Base-by-base conservation (phyloP, 2,888 invertebrate genomes). In the Chalcis sispes region DNA sequence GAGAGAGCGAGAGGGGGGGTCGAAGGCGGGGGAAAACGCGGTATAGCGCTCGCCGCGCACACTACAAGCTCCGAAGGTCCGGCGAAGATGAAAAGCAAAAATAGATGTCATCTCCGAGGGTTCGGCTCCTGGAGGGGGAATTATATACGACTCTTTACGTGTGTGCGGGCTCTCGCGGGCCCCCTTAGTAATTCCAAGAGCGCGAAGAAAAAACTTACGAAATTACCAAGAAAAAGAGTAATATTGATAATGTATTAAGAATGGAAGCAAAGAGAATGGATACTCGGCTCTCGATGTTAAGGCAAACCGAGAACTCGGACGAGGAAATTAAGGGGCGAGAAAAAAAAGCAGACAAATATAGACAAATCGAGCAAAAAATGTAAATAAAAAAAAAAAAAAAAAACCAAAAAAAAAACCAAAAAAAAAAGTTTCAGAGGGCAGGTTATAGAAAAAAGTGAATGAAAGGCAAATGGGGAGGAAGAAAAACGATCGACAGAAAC, bases 281-380 rank as follows among this genome's bases (percentile, higher is more conserved):
- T 27, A 1, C n/a, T n/a, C n/a, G 8, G 4, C 27, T 10, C 52
- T 58, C 52, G 59, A 67, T 42, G 54, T 32, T 18, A 48, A 25
- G 42, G 36, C 20, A 10, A 54, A n/a, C n/a, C 15, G 13, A 20
- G 18, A n/a, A 48, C 48, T n/a, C n/a, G n/a, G n/a, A 62, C 27
- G 48, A 58, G 64, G 58, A 70, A 74, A 75, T 75, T 75, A 70
- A 67, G 58, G 75, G 20, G 27, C 3, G 15, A 64, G 52, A 59
- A 66, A 67, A 52, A 25, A 48, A 66, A 25, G 46, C 32, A 27
- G 54, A n/a, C n/a, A n/a, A n/a, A 59, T 71, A 54, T 7, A 67
- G 72, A 76, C 67, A 72, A 76, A 48, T 46, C 36, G n/a, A 18
- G 59, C 5, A 50, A 50, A 67, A 66, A 67, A n/a, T 23, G 36